Evolutionary conservation across 1,140 invertebrate genomes (phyloP), one percentile per base, ranked within the genome.

Genomic region (Maconellicoccus hirsutus): DNA sequence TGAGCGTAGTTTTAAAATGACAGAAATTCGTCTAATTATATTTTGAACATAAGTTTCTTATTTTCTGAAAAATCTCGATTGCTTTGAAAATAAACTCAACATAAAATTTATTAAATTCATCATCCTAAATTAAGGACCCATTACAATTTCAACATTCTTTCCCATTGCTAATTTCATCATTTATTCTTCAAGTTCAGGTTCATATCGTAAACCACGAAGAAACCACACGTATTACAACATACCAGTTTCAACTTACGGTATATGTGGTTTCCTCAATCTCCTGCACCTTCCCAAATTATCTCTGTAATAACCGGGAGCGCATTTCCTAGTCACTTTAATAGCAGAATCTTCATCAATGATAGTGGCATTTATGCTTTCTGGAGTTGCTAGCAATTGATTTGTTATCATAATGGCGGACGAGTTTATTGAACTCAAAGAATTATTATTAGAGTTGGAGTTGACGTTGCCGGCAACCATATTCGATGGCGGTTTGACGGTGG

Each of bases 251-350:
- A 70, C 73, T 74, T 63, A 74, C 73, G 73, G 71, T 70, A 73
- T 69, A 70, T 75, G 73, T 12, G 76, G 76, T 69, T 74, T 75
- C 33, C 76, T 73, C 19, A 76, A 71, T 2, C 76, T 70, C 16
- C 76, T 26, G 70, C 76, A 77, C 33, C 76, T 72, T 0, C 76
- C 76, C 26, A 72, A 61, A 0, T 71, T 72, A 33, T 77, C 76
- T 21, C 76, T 69, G 72, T 74, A 76, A 69, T 76, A 77, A 16
- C 76, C 76, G 1, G 74, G 73, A 6, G 75, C 76, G 59, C 76
- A 77, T 14, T 75, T 72, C 52, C 74, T 73, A 52, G 4, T 52
- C 19, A 70, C 14, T 26, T 71, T 21, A 26, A 74, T 73, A 8
- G 74, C 66, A 0, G 70, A 71, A 38, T 71, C 59, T 27, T 27